Conservation (phyloP, 1,140 invertebrate species). For the Idris sp. region DNA sequence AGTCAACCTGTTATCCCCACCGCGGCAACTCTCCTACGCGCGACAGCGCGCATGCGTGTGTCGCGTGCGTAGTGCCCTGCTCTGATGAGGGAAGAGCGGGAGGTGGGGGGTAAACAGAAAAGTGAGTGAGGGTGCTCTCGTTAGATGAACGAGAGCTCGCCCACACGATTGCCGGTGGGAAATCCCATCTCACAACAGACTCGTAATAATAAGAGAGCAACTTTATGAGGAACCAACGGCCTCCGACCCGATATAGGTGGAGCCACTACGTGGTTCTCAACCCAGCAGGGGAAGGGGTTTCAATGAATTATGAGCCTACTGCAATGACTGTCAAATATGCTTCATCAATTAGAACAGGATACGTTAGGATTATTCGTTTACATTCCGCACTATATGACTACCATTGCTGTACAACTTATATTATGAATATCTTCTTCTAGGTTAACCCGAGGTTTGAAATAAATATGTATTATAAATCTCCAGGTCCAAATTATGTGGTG, state of each 20-base stretch:
- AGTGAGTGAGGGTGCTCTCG: no score
- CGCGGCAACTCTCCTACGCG: conserved; percentile 10
- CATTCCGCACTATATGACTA: no score
- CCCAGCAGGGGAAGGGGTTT: conserved; percentile 25
- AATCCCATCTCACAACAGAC: conserved; percentile 58
- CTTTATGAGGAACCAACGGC: conserved; percentile 77
- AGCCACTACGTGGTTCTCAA: conserved; percentile 73
- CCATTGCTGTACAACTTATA: no score
- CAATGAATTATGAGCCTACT: conserved; percentile 44
- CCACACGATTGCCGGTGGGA: conserved; percentile 1
- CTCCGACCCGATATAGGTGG: conserved; percentile 77
- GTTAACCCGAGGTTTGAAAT: no score
- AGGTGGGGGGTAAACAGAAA: no score
- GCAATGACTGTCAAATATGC: conserved; percentile 43
- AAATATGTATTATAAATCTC: no score
- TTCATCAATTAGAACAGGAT: conserved; percentile 41
- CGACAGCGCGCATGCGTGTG: conserved; percentile 57
- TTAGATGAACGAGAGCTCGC: neutral
- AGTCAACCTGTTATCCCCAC: conserved; percentile 69
- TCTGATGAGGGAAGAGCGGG: no score
- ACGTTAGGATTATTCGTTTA: conserved; percentile 25
- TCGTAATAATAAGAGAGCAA: conserved; percentile 76
- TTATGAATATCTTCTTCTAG: no score
- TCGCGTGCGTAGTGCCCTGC: no score
- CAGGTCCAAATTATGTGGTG: no score